phyloP scores from a whole-genome alignment of 2,797 vertebrate genomes.

The Falco peregrinus region DNA sequence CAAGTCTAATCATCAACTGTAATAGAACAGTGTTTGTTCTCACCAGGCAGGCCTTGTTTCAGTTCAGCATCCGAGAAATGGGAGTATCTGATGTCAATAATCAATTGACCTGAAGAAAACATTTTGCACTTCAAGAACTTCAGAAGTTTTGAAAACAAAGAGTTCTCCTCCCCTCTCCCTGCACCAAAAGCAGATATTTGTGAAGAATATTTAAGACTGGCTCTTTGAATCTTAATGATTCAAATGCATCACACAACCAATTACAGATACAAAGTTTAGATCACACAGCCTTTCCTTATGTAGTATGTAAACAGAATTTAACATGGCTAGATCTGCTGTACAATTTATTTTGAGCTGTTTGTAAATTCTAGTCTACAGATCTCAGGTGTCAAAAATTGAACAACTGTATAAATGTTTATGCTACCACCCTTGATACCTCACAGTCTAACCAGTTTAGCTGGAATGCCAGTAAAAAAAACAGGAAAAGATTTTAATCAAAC shows the following conservation, averaged over 20 bases:
- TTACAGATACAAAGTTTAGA: not conserved
- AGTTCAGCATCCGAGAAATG: slow-evolving; percentile 53
- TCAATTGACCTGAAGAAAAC: slow-evolving; percentile 76
- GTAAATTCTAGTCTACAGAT: not conserved
- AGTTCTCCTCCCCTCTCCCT: not conserved
- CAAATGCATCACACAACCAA: not conserved
- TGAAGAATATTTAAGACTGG: not conserved
- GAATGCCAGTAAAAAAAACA: not conserved
- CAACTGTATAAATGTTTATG: not conserved
- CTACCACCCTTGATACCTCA: not conserved
- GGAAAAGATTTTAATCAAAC: not conserved
- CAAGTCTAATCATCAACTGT: slow-evolving; percentile 84
- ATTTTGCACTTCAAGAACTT: slow-evolving; percentile 37
- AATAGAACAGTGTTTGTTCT: slow-evolving; percentile 81
- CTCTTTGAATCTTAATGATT: not conserved
- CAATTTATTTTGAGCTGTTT: not conserved
- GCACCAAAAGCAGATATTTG: not conserved
- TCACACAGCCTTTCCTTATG: not conserved
- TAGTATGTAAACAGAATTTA: not conserved
- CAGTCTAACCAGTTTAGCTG: not conserved
- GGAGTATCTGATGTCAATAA: slow-evolving; percentile 77
- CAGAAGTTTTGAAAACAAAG: not conserved
- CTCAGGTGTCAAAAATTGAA: not conserved
- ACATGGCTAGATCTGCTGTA: not conserved
- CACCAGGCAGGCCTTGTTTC: slow-evolving; percentile 75